phyloP scores from a whole-genome alignment of 2,888 invertebrate genomes.

The Asteroscopus sphinx region DNA sequence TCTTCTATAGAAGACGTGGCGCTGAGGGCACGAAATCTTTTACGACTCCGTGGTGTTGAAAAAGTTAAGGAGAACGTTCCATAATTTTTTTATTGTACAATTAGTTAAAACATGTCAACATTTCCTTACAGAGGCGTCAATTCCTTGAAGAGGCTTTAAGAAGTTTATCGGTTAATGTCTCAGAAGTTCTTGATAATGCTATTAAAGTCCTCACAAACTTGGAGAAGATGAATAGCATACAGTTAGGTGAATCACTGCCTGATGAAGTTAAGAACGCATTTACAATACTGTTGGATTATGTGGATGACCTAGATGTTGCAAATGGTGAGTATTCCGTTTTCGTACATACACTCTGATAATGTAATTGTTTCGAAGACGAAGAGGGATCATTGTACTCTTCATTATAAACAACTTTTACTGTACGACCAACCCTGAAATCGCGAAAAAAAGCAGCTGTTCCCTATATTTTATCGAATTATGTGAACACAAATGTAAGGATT shows the following conservation, averaged over 20 bases:
- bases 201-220: constrained; percentile 90
- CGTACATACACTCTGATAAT: too few relatives aligned
- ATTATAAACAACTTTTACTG: too few relatives aligned
- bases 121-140: constrained; percentile 89
- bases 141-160: constrained; percentile 93
- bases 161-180: constrained; percentile 92
- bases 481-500: too few relatives aligned
- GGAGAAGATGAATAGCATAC: constrained; percentile 78
- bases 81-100: not conserved
- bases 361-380: too few relatives aligned
- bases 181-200: constrained; percentile 91
- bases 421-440: too few relatives aligned
- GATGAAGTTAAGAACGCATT: constrained; percentile 91
- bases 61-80: too few relatives aligned
- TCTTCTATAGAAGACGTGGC: too few relatives aligned
- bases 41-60: too few relatives aligned
- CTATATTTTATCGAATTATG: too few relatives aligned
- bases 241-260: constrained; percentile 85
- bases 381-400: too few relatives aligned
- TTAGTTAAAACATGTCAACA: not conserved
- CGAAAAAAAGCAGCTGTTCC: too few relatives aligned
- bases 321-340: constrained; percentile 88
- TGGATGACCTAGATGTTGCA: constrained; percentile 94
- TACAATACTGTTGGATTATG: constrained; percentile 91
- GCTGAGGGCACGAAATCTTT: too few relatives aligned